These are phyloP conservation scores for Pegoplata infirma DNA, from an alignment of 2,888 invertebrate genomes.

Conservation along the genomic window DNA sequence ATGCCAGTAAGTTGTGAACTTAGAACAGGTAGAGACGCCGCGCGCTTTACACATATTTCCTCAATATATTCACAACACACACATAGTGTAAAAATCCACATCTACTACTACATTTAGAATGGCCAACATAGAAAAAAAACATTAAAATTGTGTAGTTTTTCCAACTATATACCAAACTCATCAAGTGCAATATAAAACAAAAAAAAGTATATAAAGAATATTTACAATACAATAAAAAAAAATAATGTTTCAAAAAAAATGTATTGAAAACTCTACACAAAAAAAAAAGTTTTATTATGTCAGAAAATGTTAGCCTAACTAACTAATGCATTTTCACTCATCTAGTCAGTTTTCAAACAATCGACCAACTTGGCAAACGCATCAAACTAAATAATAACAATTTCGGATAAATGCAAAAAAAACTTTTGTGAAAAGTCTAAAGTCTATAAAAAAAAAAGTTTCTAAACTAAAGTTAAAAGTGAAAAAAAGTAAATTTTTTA, in stretches of 20 bases:
- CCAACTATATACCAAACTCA: conserved; percentile 34
- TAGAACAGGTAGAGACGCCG: conserved; percentile 79
- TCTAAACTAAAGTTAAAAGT: conserved; percentile 30
- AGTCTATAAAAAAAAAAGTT: conserved; percentile 29
- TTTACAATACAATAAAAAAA: conserved; percentile 16
- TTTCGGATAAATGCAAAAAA: conserved; percentile 26
- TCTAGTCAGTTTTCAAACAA: conserved; percentile 49
- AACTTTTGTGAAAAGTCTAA: conserved; percentile 13
- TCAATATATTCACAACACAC: conserved; percentile 64
- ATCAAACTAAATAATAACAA: conserved; percentile 12
- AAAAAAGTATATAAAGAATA: conserved; percentile 22
- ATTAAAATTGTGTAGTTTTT: no score
- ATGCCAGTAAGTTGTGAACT: conserved; percentile 79
- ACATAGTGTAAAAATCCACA: conserved; percentile 29
- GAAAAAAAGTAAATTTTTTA: conserved; percentile 1
- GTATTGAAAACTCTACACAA: conserved; percentile 5
- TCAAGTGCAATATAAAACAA: conserved; percentile 35
- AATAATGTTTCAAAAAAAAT: conserved; percentile 5
- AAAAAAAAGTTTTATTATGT: conserved; percentile 23
- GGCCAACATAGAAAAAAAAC: conserved; percentile 18
- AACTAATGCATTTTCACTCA: conserved; percentile 21
- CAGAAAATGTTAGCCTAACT: conserved; percentile 29
- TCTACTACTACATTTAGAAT: neutral
- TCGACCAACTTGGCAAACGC: conserved; percentile 57
- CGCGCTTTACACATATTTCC: conserved; percentile 77